Base-by-base conservation (phyloP, 2,113 vertebrate species). In the Tyto alba region DNA sequence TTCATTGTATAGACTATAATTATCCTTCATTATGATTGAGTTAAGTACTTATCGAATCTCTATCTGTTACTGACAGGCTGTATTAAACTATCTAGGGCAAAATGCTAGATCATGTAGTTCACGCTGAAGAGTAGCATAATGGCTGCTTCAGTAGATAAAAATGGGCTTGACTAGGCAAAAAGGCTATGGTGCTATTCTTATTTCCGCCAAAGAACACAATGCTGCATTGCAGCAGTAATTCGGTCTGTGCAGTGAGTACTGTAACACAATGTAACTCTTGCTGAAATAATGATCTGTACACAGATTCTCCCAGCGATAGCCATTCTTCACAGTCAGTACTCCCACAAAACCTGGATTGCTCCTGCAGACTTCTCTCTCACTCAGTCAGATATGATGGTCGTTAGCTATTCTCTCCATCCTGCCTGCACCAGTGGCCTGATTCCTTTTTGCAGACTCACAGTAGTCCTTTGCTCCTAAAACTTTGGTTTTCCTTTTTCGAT, bases 151-250 rank as follows among this genome's bases (percentile, higher is more conserved):
- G 29, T 45, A 57, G 32, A 15, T 22, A 57, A 50, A 75, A 90
- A 76, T 32, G 63, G 50, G 50, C 62, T 96, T 96, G 77, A 79
- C 67, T 66, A 83, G 87, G 62, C 81, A 83, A 52, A 92, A 93
- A 83, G 81, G 18, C 91, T 68, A 32, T 60, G 66, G 73, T 85
- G 66, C 53, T 84, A 68, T 94, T 92, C 85, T 75, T 63, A 7
- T 62, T 92, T 89, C 69, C 1, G 0, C 75, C 76, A 38, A 85
- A 79, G 84, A 93, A n/a, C 84, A 92, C 63, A 82, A 22, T 85
- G 77, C 83, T 96, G 95, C 96, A 96, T 95, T 96, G 96, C 96
- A 97, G 91, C 84, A 91, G 56, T 66, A 93, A 82, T 96, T 93
- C 62, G 62, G 68, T 50, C 80, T 76, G 62, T 93, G 87, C 81